Evolutionary conservation across 2,113 vertebrate genomes (phyloP).

Genomic region (Otolemur garnettii): DNA sequence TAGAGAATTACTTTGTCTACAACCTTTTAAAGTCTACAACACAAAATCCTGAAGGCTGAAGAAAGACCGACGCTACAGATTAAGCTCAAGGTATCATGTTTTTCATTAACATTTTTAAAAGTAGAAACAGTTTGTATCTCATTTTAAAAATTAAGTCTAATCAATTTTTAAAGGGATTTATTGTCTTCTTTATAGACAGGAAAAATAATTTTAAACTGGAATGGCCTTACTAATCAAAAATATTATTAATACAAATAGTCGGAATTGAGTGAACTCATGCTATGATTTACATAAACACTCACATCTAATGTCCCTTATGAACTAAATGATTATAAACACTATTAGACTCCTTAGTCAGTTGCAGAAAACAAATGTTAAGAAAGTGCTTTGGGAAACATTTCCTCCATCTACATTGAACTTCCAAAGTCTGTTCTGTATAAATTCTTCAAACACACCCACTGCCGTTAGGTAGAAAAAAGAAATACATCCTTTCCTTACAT

Average conservation of each 20-base stretch:
- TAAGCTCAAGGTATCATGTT: background rate
- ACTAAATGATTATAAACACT: background rate
- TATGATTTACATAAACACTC: background rate
- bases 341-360: background rate
- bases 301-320: background rate
- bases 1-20: background rate
- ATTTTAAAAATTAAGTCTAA: background rate
- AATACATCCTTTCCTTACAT: background rate
- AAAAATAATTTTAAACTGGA: conserved; percentile 9
- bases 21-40: too few relatives aligned
- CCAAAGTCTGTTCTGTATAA: background rate
- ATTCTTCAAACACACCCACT: background rate
- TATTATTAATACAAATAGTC: background rate
- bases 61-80: background rate
- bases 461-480: background rate
- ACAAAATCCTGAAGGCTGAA: background rate
- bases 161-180: background rate
- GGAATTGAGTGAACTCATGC: background rate
- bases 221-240: background rate
- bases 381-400: background rate
- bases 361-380: background rate
- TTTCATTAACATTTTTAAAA: background rate
- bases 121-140: background rate
- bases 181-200: background rate
- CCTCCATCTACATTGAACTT: background rate